A percentile compares a stretch with the other conserved stretches of the same genome.
phyloP scores from a whole-genome alignment of 2,113 vertebrate genomes.

The Cardinalis cardinalis region DNA sequence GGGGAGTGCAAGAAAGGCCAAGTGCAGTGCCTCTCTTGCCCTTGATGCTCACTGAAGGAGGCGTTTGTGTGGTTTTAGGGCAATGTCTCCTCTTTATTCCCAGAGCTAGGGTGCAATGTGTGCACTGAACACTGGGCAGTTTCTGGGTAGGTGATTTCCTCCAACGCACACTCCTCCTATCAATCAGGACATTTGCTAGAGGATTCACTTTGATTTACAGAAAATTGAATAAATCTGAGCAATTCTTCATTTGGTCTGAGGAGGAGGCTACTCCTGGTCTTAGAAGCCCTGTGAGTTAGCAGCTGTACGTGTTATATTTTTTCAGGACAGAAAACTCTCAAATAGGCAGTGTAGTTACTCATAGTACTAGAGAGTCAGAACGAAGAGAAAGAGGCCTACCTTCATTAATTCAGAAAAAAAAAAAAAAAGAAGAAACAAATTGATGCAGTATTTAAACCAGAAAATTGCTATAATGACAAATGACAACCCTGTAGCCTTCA shows the following conservation, averaged over 20 bases:
- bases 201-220: neutral
- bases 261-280: neutral
- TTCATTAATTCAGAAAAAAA: neutral
- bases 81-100: neutral
- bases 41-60: neutral
- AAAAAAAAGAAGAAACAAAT: neutral
- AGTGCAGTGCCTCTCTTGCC: accelerated
- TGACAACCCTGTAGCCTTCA: conserved; percentile 46
- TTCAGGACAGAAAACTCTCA: neutral
- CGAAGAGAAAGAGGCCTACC: conserved; percentile 26
- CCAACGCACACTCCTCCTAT: neutral
- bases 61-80: accelerated
- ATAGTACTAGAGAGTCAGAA: conserved; percentile 41
- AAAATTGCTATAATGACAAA: conserved; percentile 64
- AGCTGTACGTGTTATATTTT: neutral
- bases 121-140: neutral
- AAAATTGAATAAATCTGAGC: neutral
- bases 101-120: neutral
- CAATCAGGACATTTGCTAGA: neutral
- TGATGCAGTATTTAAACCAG: conserved; percentile 65
- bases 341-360: neutral
- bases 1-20: neutral
- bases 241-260: neutral
- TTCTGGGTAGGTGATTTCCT: neutral
- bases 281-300: neutral